phyloP scores from a whole-genome alignment of 1,140 invertebrate genomes.

The Ericerus pela region DNA sequence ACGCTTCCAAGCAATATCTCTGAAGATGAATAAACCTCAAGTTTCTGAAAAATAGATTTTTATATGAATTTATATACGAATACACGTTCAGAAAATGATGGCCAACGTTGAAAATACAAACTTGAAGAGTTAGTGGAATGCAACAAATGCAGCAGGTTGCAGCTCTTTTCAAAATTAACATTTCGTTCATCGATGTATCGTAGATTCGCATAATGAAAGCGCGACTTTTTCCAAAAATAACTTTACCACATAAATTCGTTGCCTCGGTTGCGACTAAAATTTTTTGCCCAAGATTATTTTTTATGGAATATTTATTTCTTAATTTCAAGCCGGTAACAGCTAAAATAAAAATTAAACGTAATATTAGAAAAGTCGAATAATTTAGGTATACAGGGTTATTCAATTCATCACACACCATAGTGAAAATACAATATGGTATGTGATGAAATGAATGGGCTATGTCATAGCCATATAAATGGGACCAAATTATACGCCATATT shows the following conservation, averaged over 20 bases:
- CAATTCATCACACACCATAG: too few species aligned
- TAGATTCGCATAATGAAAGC: conserved; percentile 75
- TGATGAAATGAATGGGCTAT: too few species aligned
- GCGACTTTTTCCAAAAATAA: conserved; percentile 57
- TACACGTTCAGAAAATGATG: too few species aligned
- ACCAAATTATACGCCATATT: too few species aligned
- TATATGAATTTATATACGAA: too few species aligned
- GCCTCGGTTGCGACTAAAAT: conserved; percentile 74
- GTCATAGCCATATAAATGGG: too few species aligned
- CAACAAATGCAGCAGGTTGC: conserved; percentile 62
- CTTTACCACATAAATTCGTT: conserved; percentile 57
- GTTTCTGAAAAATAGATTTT: conserved; percentile 30
- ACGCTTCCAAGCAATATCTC: conserved; percentile 59
- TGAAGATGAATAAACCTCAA: conserved; percentile 56
- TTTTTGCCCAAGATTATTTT: conserved; percentile 60
- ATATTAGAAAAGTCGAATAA: too few species aligned
- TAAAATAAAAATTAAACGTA: too few species aligned
- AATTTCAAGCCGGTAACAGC: conserved; percentile 71
- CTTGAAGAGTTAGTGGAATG: conserved; percentile 73
- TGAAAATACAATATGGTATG: too few species aligned
- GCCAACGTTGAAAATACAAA: too few species aligned
- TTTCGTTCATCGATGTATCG: conserved; percentile 59
- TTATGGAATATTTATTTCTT: conserved; percentile 71
- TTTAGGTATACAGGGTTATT: too few species aligned
- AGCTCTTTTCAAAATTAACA: conserved; percentile 52